Percentiles rank a stretch among this genome's conserved stretches.
Conservation (phyloP, 2,797 vertebrate species). For the Vespertilio murinus region DNA sequence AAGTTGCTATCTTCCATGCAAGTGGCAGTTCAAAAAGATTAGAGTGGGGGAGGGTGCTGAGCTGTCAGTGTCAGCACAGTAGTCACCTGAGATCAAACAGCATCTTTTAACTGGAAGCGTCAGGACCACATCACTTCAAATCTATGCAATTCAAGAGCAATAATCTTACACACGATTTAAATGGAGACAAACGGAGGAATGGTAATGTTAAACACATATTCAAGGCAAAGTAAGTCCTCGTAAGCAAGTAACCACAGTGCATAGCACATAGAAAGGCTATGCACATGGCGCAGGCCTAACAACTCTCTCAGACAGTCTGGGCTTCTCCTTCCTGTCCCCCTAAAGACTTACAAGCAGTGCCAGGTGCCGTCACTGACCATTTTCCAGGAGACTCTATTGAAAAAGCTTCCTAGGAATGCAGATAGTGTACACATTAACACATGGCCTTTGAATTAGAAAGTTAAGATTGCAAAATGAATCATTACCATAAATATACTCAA, state of each 20-base stretch:
- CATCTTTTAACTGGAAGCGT: constrained; percentile 19
- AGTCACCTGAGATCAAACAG: neutral
- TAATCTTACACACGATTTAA: neutral
- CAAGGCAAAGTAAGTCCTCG: neutral
- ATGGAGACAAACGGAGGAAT: neutral
- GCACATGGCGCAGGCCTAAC: neutral
- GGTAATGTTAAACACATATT: neutral
- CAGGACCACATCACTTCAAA: neutral
- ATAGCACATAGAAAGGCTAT: neutral
- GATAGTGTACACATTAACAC: neutral
- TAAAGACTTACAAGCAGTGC: neutral
- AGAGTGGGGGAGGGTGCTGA: neutral
- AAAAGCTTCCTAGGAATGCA: constrained; percentile 37
- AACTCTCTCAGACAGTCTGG: neutral
- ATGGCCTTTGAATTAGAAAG: constrained; percentile 5
- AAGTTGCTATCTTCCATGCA: neutral
- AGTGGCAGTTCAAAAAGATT: constrained; percentile 30
- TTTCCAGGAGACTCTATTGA: neutral
- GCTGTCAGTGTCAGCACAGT: constrained; percentile 14
- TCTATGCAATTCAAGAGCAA: neutral
- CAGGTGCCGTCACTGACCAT: neutral
- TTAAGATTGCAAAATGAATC: constrained; percentile 54
- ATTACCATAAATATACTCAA: neutral
- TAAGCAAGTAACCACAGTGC: neutral
- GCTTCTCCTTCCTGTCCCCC: neutral